phyloP scores from a whole-genome alignment of 2,113 vertebrate species.

The Leptosomus discolor region DNA sequence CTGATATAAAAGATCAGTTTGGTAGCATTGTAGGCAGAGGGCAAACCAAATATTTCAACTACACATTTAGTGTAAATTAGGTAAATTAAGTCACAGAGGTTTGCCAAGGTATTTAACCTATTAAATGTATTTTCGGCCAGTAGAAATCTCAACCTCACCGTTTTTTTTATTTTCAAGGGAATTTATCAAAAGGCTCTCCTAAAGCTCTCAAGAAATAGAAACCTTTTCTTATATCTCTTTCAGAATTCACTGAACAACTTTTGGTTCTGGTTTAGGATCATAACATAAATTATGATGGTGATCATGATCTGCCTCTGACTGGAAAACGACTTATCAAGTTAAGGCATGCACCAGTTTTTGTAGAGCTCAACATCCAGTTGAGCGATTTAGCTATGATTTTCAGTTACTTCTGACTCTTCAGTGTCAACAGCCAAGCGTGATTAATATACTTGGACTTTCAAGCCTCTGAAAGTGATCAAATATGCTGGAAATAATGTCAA shows the following conservation, averaged over 20 bases:
- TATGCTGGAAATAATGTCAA: neutral
- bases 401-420: neutral
- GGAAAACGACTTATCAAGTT: neutral
- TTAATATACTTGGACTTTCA: neutral
- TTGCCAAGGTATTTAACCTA: neutral
- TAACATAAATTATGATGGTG: neutral
- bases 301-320: neutral
- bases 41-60: neutral
- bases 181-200: neutral
- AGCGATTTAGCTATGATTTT: neutral
- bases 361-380: neutral
- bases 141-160: neutral
- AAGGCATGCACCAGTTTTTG: neutral
- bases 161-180: neutral
- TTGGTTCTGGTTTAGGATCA: neutral
- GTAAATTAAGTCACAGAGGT: fast-evolving
- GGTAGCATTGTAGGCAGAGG: neutral
- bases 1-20: neutral
- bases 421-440: neutral
- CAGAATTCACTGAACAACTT: neutral
- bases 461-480: neutral
- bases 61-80: neutral
- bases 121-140: neutral
- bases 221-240: neutral
- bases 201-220: neutral